Conservation (phyloP, 1,140 invertebrate species). For the Bombus superbus region DNA sequence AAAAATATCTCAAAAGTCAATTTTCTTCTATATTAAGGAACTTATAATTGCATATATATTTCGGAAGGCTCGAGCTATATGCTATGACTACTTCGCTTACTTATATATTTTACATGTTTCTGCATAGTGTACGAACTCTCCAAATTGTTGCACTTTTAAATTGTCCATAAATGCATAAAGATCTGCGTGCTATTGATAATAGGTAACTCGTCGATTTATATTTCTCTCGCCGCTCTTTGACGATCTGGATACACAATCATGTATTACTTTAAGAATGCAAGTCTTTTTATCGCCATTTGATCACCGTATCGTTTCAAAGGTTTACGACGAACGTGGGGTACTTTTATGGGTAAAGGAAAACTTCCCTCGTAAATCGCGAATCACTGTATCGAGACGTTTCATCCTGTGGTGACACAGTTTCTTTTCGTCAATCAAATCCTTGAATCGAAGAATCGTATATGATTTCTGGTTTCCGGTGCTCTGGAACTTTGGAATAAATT, state of each 20-base stretch:
- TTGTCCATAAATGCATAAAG: too few species aligned
- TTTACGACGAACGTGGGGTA: slow-evolving; percentile 29
- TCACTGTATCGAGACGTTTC: slow-evolving; percentile 29
- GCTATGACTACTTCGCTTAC: too few species aligned
- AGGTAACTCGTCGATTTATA: too few species aligned
- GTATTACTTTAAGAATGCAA: background rate
- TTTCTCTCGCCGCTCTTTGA: too few species aligned
- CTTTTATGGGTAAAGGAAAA: slow-evolving; percentile 12
- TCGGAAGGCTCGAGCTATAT: too few species aligned
- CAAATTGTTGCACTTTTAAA: too few species aligned
- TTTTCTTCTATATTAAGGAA: too few species aligned
- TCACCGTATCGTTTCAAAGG: background rate
- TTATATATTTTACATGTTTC: too few species aligned
- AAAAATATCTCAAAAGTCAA: too few species aligned
- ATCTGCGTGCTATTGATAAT: too few species aligned
- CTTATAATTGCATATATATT: too few species aligned
- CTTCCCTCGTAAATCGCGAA: slow-evolving; percentile 45
- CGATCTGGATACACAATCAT: background rate
- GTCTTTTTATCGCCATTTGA: background rate
- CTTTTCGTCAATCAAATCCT: background rate
- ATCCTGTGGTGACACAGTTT: background rate
- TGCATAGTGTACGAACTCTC: too few species aligned
- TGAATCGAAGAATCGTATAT: background rate
- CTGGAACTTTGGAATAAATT: background rate
- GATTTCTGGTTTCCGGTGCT: background rate